A percentile compares a stretch with the other conserved stretches of the same genome.
phyloP scores from a whole-genome alignment of 2,113 vertebrate genomes.

The Trochalopteron elliotii region DNA sequence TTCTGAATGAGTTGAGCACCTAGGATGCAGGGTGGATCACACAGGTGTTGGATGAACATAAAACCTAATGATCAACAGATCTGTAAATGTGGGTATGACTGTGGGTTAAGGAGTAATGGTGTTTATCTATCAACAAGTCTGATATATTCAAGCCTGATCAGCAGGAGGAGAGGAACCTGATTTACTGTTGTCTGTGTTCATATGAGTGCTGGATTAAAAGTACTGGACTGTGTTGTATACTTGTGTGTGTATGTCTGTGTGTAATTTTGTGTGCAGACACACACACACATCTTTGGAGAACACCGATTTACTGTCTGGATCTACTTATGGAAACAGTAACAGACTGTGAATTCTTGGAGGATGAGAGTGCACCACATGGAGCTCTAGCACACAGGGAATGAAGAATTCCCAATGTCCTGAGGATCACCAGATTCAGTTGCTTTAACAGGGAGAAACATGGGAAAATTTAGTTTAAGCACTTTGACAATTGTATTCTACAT shows the following conservation, averaged over 20 bases:
- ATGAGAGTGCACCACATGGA: background rate
- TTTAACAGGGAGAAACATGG: background rate
- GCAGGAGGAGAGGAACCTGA: background rate
- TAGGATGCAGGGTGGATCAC: background rate
- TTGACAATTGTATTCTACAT: background rate
- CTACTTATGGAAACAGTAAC: background rate
- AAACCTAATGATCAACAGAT: background rate
- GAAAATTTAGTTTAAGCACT: background rate
- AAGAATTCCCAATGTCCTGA: background rate
- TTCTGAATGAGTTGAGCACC: background rate
- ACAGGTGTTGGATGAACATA: background rate
- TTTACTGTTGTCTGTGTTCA: background rate
- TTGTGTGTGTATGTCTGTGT: background rate
- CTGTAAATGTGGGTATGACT: background rate
- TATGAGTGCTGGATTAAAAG: background rate
- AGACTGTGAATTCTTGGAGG: background rate
- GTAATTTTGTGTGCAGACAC: rapidly evolving
- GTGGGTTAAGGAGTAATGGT: background rate
- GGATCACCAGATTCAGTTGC: background rate
- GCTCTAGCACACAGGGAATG: background rate
- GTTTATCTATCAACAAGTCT: background rate
- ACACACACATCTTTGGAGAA: background rate
- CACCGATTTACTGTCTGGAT: background rate
- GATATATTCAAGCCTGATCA: background rate
- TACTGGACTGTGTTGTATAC: background rate